phyloP scores from a whole-genome alignment of 2,797 vertebrate genomes.

The Halcyon smyrnensis region DNA sequence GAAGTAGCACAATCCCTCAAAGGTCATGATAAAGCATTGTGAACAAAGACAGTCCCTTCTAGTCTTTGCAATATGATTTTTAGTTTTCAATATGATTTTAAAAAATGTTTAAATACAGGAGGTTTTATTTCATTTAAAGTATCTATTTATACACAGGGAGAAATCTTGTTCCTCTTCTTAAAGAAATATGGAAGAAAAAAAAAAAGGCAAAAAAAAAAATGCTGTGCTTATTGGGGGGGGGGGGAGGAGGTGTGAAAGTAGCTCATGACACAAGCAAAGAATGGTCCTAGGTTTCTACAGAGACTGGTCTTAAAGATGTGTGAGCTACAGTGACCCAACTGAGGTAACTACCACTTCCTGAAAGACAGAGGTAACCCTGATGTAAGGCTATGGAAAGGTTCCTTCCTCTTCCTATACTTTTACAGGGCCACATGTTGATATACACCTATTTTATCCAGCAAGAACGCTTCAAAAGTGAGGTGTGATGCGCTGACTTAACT shows the following conservation, averaged over 20 bases:
- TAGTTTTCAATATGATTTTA: background rate
- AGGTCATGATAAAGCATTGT: background rate
- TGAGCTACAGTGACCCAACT: background rate
- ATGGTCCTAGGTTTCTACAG: background rate
- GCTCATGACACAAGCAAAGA: background rate
- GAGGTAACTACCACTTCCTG: background rate
- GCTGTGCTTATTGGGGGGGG: background rate
- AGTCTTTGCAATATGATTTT: background rate
- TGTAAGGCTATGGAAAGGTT: background rate
- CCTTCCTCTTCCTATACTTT: background rate
- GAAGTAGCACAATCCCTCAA: background rate
- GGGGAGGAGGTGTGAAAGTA: background rate
- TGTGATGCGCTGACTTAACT: background rate
- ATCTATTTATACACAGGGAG: background rate
- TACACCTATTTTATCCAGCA: background rate
- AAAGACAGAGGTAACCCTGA: background rate
- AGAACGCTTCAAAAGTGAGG: background rate
- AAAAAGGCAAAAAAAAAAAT: background rate
- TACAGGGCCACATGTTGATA: background rate
- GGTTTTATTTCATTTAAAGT: background rate
- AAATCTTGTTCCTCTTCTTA: background rate
- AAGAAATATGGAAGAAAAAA: background rate
- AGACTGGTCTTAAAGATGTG: background rate
- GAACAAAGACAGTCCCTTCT: background rate
- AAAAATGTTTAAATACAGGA: background rate